phyloP scores from a whole-genome alignment of 2,888 invertebrate species.

The Drosophila villosipedis region DNA sequence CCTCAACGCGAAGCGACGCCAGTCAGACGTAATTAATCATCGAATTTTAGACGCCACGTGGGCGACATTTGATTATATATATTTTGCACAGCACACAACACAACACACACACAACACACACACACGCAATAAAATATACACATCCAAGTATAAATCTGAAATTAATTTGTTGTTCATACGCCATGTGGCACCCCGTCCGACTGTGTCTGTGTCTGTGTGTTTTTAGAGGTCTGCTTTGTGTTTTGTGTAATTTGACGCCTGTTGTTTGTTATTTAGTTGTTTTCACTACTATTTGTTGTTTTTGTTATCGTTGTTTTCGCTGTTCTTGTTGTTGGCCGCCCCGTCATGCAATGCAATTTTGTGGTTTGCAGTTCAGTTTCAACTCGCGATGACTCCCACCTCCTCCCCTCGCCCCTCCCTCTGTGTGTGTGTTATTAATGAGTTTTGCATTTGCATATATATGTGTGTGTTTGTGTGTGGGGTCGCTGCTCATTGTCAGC shows the following conservation, averaged over 20 bases:
- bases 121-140: constrained; percentile 3
- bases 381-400: constrained; percentile 7
- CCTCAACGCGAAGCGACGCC: neutral
- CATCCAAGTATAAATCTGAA: constrained; percentile 66
- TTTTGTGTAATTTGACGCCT: constrained; percentile 80
- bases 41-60: constrained; percentile 51
- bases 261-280: constrained; percentile 81
- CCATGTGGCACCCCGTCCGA: constrained; percentile 35
- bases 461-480: neutral
- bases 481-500: neutral
- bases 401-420: neutral
- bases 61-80: constrained; percentile 75
- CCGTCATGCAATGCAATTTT: constrained; percentile 80
- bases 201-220: constrained; percentile 13
- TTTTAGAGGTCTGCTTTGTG: constrained; percentile 55
- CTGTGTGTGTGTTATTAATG: constrained; percentile 65
- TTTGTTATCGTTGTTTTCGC: constrained; percentile 35
- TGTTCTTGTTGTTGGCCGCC: constrained; percentile 36
- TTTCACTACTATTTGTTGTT: constrained; percentile 31
- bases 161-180: constrained; percentile 75
- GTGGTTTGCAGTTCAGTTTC: constrained; percentile 62
- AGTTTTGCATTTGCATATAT: constrained; percentile 51
- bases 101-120: constrained; percentile 3
- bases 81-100: constrained; percentile 28
- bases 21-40: constrained; percentile 76